Base-by-base conservation (phyloP, 2,888 invertebrate species). In the Epirrhoe tristata region DNA sequence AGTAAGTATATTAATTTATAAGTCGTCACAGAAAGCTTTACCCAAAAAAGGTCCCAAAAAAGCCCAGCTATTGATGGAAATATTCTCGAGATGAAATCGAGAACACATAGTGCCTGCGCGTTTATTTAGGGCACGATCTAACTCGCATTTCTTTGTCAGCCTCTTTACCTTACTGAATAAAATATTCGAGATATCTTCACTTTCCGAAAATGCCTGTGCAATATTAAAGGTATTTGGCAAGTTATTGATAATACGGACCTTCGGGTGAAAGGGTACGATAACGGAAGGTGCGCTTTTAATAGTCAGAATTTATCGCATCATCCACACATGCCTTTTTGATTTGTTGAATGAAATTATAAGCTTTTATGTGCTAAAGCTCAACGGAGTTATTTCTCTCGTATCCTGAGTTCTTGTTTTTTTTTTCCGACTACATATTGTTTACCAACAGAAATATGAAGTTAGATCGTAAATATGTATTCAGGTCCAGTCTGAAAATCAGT, bases 101-200 rank as follows among this genome's bases (percentile, higher is more conserved):
- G 68, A 76, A 77, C 77, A 34, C 53, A 54, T 79, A 70, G 90
- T 89, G 86, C 54, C 43, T 34, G 24, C 67, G 77, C 77, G 88
- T 91, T 91, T 91, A 89, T 90, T 88, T 90, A 91, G 89, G 89
- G 83, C 76, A 77, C 87, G 87, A 86, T 86, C 86, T 87, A 85
- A 85, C 88, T 88, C 88, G 83, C 88, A 89, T 90, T 90, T 91
- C 91, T 91, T 91, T 91, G 91, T 90, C 84, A 85, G 89, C 85
- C 90, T 89, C 88, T 89, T 89, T 88, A 88, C 89, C 89, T 89
- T 82, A 77, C 82, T 82, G 81, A 87, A 90, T 92, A 89, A 91
- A 91, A 92, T 93, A 92, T 93, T 89, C 87, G 87, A 82, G 87
- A 88, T 88, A 90, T 86, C 88, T 88, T 85, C 84, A 84, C 84